Percentiles rank a stretch among this genome's conserved stretches.
These are phyloP conservation scores for Platycheirus rosarum DNA, from an alignment of 2,888 invertebrate genomes.

Conservation along the genomic window DNA sequence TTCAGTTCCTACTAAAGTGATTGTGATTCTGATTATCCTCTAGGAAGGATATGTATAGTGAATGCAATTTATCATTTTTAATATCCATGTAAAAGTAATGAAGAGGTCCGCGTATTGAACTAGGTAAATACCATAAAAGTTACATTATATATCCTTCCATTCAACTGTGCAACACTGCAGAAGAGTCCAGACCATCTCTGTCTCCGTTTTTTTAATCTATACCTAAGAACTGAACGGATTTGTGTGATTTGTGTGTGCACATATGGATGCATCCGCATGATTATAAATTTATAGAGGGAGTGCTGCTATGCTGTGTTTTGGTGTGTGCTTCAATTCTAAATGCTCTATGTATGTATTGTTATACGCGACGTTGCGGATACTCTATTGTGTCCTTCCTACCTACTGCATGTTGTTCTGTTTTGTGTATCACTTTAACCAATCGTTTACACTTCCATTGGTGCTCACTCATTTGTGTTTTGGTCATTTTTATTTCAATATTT, in stretches of 20 bases:
- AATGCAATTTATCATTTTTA: constrained; percentile 22
- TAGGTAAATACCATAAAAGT: neutral
- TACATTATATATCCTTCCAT: neutral
- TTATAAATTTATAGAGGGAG: constrained; percentile 41
- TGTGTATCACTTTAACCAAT: constrained; percentile 55
- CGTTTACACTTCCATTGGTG: constrained; percentile 64
- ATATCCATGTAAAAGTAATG: neutral
- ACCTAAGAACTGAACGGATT: constrained; percentile 47
- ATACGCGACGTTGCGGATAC: neutral
- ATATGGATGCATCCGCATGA: constrained; percentile 62
- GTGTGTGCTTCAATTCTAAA: neutral
- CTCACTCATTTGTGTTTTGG: constrained; percentile 66
- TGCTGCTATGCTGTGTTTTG: neutral
- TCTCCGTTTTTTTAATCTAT: neutral
- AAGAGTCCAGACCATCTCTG: neutral
- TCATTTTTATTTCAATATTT: constrained; percentile 63
- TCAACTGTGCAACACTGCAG: neutral
- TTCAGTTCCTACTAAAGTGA: too few species aligned
- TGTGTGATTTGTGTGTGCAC: constrained; percentile 56
- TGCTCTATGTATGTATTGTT: neutral
- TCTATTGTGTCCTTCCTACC: neutral
- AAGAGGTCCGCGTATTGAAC: constrained; percentile 10
- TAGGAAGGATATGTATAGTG: neutral
- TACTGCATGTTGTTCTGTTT: constrained; percentile 1
- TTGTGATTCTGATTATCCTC: too few species aligned